Base-by-base conservation (phyloP, 1,140 invertebrate genomes). In the Drosophila biarmipes region DNA sequence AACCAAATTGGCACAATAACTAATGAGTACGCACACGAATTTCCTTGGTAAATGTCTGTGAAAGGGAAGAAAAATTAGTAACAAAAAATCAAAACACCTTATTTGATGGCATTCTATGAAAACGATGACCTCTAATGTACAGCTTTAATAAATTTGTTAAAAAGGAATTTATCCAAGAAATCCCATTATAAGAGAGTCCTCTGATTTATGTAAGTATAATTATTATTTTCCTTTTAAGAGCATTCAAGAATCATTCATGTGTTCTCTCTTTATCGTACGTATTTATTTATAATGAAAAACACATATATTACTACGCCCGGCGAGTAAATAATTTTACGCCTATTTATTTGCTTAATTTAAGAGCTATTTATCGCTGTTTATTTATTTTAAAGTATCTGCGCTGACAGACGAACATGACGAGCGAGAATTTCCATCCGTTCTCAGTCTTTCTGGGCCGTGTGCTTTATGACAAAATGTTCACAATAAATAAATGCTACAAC, bases 401-500 rank as follows among this genome's bases (percentile, higher is more conserved):
- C 40, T 77, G 81, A 86, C 67, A 53, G 71, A 31, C 31, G 35
- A 79, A 79, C 80, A 87, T 74, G 82, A 86, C 49, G 82, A 81
- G 56, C 45, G 46, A 34, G 64, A 73, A 76, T 64, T 53, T 73
- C 80, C 63, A 24, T 27, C 51, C 42, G 21, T 2, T 29, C 40
- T 15, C 57, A 17, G 24, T 38, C 57, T 31, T 27, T 17, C 34
- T 29, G n/a, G 21, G 40, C 43, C 55, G 6, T 67, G 54, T 87
- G 78, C 64, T 86, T 86, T 87, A 87, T 86, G 81, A 82, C 82
- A 74, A 86, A 86, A 87, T 81, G 81, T 80, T 75, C 77, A 69
- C 56, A 80, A 85, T 85, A 85, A 85, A 85, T 85, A 80, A 84
- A 73, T 72, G 64, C 49, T 56, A 68, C 61, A 86, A 40, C 62